These are phyloP conservation scores for Lathamus discolor DNA, from an alignment of 2,113 vertebrate species.

Conservation along the genomic window DNA sequence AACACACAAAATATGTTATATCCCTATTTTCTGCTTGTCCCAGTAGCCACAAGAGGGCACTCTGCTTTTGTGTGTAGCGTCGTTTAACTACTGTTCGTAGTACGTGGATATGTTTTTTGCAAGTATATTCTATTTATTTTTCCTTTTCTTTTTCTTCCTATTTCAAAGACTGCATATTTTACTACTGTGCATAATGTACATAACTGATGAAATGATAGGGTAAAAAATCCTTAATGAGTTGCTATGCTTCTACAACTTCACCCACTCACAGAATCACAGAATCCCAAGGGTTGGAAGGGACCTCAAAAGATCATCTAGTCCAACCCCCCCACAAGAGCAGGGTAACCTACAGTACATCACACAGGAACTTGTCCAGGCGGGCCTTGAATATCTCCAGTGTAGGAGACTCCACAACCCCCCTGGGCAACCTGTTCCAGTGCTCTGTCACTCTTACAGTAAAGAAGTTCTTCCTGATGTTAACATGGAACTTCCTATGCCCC, in stretches of 20 bases:
- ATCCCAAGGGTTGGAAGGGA: too few relatives aligned
- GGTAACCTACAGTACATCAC: too few relatives aligned
- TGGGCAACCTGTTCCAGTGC: too few relatives aligned
- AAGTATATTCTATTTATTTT: background rate
- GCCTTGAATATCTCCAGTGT: too few relatives aligned
- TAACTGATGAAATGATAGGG: background rate
- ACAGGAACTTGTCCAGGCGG: too few relatives aligned
- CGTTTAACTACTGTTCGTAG: accelerated
- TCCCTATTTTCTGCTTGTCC: background rate
- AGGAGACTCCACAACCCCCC: too few relatives aligned
- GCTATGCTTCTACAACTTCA: background rate
- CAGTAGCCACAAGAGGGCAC: slow-evolving; percentile 78
- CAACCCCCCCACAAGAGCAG: too few relatives aligned
- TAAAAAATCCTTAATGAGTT: background rate
- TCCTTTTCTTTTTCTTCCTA: background rate
- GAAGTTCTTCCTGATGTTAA: too few relatives aligned
- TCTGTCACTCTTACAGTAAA: too few relatives aligned
- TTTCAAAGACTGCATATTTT: background rate
- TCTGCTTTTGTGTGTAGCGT: slow-evolving; percentile 61
- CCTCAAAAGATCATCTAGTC: too few relatives aligned
- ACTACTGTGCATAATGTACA: background rate
- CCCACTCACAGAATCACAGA: too few relatives aligned
- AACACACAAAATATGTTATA: background rate
- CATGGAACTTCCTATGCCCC: too few relatives aligned
- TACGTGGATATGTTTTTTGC: background rate